These are phyloP conservation scores for Neocrepidodera transversa DNA, from an alignment of 2,888 invertebrate genomes.

Conservation along the genomic window DNA sequence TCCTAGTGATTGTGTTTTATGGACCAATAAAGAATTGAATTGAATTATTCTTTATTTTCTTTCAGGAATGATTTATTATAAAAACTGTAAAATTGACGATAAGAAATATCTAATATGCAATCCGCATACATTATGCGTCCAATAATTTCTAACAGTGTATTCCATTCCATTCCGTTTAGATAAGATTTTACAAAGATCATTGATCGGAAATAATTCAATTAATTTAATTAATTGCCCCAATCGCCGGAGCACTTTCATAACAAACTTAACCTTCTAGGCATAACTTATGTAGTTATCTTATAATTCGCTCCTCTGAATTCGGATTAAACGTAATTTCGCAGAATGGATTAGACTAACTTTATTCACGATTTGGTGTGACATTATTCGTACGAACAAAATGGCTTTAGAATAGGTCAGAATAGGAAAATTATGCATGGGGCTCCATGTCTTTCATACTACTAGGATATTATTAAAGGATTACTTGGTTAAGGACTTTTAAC, in stretches of 20 bases:
- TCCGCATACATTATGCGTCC: too few species aligned
- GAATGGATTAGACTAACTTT: conserved; percentile 40
- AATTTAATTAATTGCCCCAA: conserved; percentile 46
- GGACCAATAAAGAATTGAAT: too few species aligned
- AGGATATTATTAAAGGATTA: conserved; percentile 25
- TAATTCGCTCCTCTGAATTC: conserved; percentile 41
- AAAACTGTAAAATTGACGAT: too few species aligned
- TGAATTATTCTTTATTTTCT: too few species aligned
- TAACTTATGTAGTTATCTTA: conserved; percentile 43
- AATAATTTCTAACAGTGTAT: background rate
- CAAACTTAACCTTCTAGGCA: conserved; percentile 42
- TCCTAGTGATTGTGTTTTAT: too few species aligned
- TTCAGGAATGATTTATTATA: too few species aligned
- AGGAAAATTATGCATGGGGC: conserved; percentile 32
- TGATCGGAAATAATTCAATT: conserved; percentile 51
- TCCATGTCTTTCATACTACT: conserved; percentile 23
- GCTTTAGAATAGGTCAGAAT: conserved; percentile 23
- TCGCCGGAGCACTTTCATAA: conserved; percentile 35
- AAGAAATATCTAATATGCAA: too few species aligned
- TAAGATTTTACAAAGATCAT: conserved; percentile 29
- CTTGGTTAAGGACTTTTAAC: conserved; percentile 11
- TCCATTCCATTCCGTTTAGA: background rate
- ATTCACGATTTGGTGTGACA: conserved; percentile 35
- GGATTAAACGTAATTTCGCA: conserved; percentile 42
- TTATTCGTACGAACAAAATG: conserved; percentile 26